Base-by-base conservation (phyloP, 2,797 vertebrate species). In the Telmatherina bonti region DNA sequence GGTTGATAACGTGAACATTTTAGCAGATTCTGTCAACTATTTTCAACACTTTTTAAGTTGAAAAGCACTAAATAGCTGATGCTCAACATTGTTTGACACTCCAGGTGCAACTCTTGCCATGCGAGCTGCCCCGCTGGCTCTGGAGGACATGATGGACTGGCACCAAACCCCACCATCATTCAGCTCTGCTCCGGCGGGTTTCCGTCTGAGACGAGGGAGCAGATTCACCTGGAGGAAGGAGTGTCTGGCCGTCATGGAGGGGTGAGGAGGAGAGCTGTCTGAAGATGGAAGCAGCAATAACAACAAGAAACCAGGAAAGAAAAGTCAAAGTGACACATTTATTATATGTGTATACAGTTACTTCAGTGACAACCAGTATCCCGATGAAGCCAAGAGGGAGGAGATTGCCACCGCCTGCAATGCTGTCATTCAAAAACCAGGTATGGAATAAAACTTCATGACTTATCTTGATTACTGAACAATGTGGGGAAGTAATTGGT, bases 161-260 rank as follows among this genome's bases (percentile, higher is more conserved):
- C 96, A 96, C 83, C 98, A 98, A 89, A 96, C 97, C 0, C 96
- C 97, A 49, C 96, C 97, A 30, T 93, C 96, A 0, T 95, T 98
- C 69, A 95, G 94, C 82, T 93, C 95, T 65, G 91, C 96, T 69
- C 95, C 97, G 0, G 96, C 95, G 0, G 97, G 96, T 76, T 98
- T 99, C 91, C 93, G 98, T 49, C 94, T 99, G 84, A 95, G 98
- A 67, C 87, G 98, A 68, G 98, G 98, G 43, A 99, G 97, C 88
- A 95, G 98, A 16, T 99, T 99, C 92, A 99, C 98, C 62, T 99
- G 98, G 98, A 96, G 97, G 88, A 99, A 99, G 93, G 98, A 99
- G 86, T 99, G 98, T 88, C 93, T 99, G 81, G 96, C 97, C 67
- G 97, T 99, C 43, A 99, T 99, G 97, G 98, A 99, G 93, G 97